Base-by-base conservation (phyloP, 2,797 vertebrate species). In the Sebastes nivosus region DNA sequence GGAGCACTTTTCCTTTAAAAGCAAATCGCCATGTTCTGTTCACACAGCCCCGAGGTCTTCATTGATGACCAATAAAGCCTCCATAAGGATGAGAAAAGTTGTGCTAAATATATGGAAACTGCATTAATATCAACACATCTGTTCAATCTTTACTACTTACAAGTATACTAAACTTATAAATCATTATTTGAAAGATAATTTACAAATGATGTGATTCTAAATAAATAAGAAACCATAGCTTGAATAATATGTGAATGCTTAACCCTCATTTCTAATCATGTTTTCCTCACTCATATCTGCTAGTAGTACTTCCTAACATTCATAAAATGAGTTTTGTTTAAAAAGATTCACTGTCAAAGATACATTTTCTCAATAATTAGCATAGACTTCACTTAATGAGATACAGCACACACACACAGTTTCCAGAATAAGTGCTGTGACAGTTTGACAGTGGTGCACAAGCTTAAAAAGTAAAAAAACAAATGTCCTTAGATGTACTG, bases 1-100 rank as follows among this genome's bases (percentile, higher is more conserved):
- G 22, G 68, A 88, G 75, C 54, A 77, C 75, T 86, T 85, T 82
- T 79, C 63, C 87, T 86, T 90, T 88, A 82, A 92, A 89, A 85
- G 69, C 58, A 84, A 69, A 85, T 71, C 68, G 27, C 67, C 16
- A 50, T 55, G 18, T 77, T 85, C 58, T 64, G 22, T 64, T 68
- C 71, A 73, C 67, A 83, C 4, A 76, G 72, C 30, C 8, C 29
- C 2, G 0, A n/a, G 22, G 63, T 77, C 38, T 73, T 69, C 22
- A 11, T 4, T 57, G 65, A 79, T 61, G 38, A 64, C 55, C 74
- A 55, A 75, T 27, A 24, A 71, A 55, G 8, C 13, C 22, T 8
- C 29, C 3, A 25, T 5, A 10, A 11, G 58, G 20, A 72, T 24
- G 20, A 67, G 59, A 24, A 63, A 60, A 60, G 2, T 12, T 25